Percentiles rank a stretch among this genome's conserved stretches.
phyloP scores from a whole-genome alignment of 2,113 vertebrate species.

The Tragelaphus buxtoni region DNA sequence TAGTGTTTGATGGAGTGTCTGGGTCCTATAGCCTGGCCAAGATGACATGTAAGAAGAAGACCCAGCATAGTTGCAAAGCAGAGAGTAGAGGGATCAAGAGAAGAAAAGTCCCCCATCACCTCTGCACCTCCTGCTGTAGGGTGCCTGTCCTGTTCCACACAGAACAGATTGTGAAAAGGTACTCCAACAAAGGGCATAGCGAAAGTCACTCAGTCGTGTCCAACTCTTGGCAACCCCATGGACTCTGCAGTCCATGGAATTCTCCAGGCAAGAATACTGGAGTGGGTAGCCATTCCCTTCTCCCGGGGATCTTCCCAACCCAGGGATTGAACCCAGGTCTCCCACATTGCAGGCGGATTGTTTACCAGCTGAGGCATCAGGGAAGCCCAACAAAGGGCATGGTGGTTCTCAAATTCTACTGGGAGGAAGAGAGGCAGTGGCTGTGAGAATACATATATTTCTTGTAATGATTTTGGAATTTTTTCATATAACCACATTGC shows the following conservation, averaged over 20 bases:
- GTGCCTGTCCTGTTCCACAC: accelerated
- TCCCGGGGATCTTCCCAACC: background rate
- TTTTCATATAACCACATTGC: background rate
- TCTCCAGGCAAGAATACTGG: background rate
- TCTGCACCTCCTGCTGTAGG: background rate
- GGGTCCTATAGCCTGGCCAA: background rate
- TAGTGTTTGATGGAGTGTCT: background rate
- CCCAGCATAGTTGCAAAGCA: background rate
- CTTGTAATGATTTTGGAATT: background rate
- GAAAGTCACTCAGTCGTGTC: background rate
- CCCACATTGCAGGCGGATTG: accelerated
- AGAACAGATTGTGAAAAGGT: background rate
- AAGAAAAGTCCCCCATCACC: accelerated
- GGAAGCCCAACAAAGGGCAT: background rate
- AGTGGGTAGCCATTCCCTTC: background rate
- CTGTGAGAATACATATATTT: background rate
- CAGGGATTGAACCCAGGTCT: background rate
- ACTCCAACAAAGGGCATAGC: background rate
- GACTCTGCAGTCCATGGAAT: background rate
- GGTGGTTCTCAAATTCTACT: background rate
- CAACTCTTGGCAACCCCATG: background rate
- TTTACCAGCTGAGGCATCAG: background rate
- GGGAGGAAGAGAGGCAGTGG: background rate
- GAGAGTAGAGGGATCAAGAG: background rate
- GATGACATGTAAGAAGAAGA: no score